Evolutionary conservation across 2,113 vertebrate genomes (phyloP).

Genomic region (rat (Rattus norvegicus)): DNA sequence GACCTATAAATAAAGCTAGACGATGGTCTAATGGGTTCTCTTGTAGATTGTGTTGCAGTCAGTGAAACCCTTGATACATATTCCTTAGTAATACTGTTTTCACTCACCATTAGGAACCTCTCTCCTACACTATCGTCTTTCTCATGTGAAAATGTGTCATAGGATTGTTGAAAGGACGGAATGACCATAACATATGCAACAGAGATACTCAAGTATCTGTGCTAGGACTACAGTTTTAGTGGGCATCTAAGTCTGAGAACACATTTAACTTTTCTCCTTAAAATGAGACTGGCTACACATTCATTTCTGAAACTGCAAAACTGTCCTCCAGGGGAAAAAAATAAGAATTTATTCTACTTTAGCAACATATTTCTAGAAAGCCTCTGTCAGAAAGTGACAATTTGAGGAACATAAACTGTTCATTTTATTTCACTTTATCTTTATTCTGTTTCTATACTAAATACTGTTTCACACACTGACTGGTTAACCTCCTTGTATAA

Average conservation of each 20-base stretch:
- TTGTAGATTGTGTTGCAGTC: constrained; percentile 6
- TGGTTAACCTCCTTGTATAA: constrained; percentile 19
- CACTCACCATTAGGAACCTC: neutral
- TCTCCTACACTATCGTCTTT: constrained; percentile 13
- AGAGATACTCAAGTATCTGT: neutral
- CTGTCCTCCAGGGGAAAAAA: neutral
- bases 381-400: constrained; percentile 8
- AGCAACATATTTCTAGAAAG: constrained; percentile 27
- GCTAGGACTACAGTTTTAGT: neutral
- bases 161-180: constrained; percentile 15
- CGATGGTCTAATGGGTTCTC: constrained; percentile 3
- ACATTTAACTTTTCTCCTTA: constrained; percentile 30
- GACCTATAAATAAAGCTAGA: neutral
- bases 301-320: constrained; percentile 20
- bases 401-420: neutral
- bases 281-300: constrained; percentile 8
- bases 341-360: constrained; percentile 22
- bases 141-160: neutral
- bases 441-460: constrained; percentile 43
- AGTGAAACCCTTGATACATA: neutral
- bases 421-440: constrained; percentile 20
- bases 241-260: neutral
- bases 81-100: constrained; percentile 23
- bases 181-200: neutral
- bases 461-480: neutral